phyloP scores from a whole-genome alignment of 2,113 vertebrate genomes.

The Athene cunicularia region DNA sequence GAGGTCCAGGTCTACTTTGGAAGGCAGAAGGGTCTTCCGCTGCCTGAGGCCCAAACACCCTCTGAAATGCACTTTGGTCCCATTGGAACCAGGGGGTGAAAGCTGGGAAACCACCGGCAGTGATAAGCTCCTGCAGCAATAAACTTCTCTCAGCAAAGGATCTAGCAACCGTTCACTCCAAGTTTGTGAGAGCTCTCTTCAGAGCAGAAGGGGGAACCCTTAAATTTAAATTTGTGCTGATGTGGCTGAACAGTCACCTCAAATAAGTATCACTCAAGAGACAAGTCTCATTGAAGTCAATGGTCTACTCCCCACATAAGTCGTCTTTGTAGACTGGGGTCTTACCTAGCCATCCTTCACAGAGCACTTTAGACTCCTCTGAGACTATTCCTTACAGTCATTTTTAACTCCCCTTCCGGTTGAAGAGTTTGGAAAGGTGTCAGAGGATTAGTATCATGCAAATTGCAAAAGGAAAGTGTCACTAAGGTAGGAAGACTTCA shows the following conservation, averaged over 20 bases:
- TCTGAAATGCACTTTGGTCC: neutral
- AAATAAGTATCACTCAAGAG: neutral
- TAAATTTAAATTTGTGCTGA: constrained; percentile 50
- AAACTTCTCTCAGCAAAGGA: neutral
- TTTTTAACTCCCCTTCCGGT: constrained; percentile 30
- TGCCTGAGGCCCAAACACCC: rapidly evolving
- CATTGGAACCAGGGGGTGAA: neutral
- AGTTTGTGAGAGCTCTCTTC: neutral
- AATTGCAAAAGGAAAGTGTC: constrained; percentile 24
- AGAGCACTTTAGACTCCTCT: constrained; percentile 20
- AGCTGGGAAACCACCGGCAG: neutral
- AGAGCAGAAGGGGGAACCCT: neutral
- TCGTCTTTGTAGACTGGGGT: constrained; percentile 15
- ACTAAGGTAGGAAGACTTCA: constrained; percentile 4
- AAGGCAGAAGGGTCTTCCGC: neutral
- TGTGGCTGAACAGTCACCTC: neutral
- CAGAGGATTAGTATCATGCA: constrained; percentile 39
- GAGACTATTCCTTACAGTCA: constrained; percentile 15
- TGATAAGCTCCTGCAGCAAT: neutral
- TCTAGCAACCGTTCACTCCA: neutral
- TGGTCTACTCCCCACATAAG: constrained; percentile 22
- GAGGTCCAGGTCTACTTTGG: neutral
- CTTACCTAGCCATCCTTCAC: neutral
- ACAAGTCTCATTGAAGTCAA: neutral
- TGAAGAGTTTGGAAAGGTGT: constrained; percentile 48